Percentiles rank a stretch among this genome's conserved stretches.
Evolutionary conservation across 2,113 vertebrate species (phyloP).

Genomic region (Callipepla californica): DNA sequence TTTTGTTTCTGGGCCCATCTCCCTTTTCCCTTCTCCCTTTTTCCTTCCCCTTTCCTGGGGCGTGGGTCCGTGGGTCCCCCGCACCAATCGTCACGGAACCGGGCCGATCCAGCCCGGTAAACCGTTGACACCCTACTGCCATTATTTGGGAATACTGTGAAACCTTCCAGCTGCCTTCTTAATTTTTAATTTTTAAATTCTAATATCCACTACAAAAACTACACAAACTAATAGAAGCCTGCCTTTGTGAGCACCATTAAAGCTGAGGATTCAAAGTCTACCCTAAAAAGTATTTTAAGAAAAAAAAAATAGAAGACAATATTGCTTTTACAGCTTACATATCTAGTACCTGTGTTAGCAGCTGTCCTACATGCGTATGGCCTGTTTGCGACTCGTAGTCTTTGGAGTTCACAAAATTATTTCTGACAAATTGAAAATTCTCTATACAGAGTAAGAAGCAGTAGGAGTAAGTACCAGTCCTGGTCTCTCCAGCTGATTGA

Average conservation of each 20-base stretch:
- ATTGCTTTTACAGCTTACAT: background rate
- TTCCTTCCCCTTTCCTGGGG: no score
- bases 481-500: background rate
- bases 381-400: background rate
- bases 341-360: background rate
- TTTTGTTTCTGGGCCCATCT: no score
- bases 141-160: background rate
- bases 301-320: background rate
- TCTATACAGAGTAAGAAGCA: background rate
- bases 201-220: background rate
- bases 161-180: background rate
- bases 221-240: background rate
- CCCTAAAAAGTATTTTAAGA: background rate
- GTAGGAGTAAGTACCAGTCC: background rate
- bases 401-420: background rate
- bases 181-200: background rate
- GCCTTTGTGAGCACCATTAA: background rate
- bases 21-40: no score
- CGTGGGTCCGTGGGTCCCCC: no score
- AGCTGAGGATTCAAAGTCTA: background rate
- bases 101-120: no score
- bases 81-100: no score
- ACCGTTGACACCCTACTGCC: background rate
- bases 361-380: fast-evolving
- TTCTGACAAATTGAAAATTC: background rate